A percentile compares a stretch with the other conserved stretches of the same genome.
These are phyloP conservation scores for Enteromius afrohamiltoni DNA, from an alignment of 2,797 vertebrate genomes.

Conservation along the genomic window DNA sequence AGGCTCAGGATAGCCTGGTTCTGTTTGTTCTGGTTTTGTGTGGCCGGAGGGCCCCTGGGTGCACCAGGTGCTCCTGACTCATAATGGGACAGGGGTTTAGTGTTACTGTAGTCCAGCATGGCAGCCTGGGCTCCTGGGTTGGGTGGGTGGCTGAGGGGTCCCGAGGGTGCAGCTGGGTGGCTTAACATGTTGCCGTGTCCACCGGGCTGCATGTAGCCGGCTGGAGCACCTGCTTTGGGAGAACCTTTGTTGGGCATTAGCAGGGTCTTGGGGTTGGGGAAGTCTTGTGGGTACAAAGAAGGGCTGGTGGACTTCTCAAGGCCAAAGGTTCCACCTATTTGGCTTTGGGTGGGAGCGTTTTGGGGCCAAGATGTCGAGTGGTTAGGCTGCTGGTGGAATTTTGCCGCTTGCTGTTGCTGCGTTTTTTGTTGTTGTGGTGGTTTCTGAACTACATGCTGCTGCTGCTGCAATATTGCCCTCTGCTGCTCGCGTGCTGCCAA, in stretches of 20 bases:
- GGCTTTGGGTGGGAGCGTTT: slow-evolving; percentile 83
- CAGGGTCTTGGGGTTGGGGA: slow-evolving; percentile 85
- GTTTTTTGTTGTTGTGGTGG: slow-evolving; percentile 64
- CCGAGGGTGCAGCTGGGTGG: slow-evolving; percentile 71
- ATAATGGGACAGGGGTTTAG: slow-evolving; percentile 94
- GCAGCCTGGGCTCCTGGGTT: slow-evolving; percentile 74
- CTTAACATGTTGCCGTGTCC: slow-evolving; percentile 83
- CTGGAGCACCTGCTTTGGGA: slow-evolving; percentile 79
- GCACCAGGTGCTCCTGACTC: slow-evolving; percentile 82
- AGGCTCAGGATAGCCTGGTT: slow-evolving; percentile 77
- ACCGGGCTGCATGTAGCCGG: slow-evolving; percentile 76
- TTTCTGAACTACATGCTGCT: slow-evolving; percentile 70
- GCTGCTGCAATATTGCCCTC: slow-evolving; percentile 83
- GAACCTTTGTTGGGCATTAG: slow-evolving; percentile 87
- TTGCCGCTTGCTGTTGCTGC: slow-evolving; percentile 67
- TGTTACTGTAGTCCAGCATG: slow-evolving; percentile 91
- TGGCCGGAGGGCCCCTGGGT: slow-evolving; percentile 65
- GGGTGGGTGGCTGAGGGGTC: slow-evolving; percentile 76
- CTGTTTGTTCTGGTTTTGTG: slow-evolving; percentile 82
- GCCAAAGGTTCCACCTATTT: slow-evolving; percentile 81
- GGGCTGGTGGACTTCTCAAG: slow-evolving; percentile 91
- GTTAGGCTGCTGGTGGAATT: slow-evolving; percentile 78
- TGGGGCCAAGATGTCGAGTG: slow-evolving; percentile 85
- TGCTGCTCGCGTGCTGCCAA: slow-evolving; percentile 92
- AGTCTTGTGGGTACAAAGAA: slow-evolving; percentile 87